Evolutionary conservation across 1,140 invertebrate species (phyloP).

Genomic region (Diprion similis): DNA sequence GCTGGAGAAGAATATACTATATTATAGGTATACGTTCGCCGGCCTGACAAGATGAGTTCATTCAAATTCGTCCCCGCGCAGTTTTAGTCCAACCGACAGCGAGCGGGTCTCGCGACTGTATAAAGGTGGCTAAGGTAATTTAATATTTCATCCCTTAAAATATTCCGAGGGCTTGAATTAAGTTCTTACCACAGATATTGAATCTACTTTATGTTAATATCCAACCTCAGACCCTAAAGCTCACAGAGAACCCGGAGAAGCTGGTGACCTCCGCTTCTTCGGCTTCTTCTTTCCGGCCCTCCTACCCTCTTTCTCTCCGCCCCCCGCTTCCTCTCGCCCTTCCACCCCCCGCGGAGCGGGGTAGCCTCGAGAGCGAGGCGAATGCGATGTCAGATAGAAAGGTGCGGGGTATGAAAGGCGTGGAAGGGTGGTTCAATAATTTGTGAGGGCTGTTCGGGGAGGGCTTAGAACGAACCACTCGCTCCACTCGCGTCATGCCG

Average conservation of each 20-base stretch:
- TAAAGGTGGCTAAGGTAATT: conserved; percentile 9
- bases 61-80: neutral
- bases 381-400: conserved; percentile 8
- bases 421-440: conserved; percentile 44
- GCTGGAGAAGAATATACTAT: too few relatives aligned
- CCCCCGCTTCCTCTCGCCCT: too few relatives aligned
- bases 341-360: too few relatives aligned
- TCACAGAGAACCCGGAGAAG: neutral
- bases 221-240: conserved; percentile 2
- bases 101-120: too few relatives aligned
- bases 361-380: neutral
- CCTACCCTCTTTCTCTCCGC: too few relatives aligned
- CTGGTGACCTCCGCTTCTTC: neutral
- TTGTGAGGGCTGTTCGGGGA: conserved; percentile 31
- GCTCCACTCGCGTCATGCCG: neutral
- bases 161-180: conserved; percentile 47
- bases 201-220: conserved; percentile 54
- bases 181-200: conserved; percentile 48
- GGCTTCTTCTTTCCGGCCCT: neutral
- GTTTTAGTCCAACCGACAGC: neutral
- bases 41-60: neutral
- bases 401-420: neutral
- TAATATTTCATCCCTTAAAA: conserved; percentile 32
- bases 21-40: neutral
- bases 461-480: neutral